Evolutionary conservation across 2,113 vertebrate species (phyloP).

Genomic region (Pycnonotus jocosus): DNA sequence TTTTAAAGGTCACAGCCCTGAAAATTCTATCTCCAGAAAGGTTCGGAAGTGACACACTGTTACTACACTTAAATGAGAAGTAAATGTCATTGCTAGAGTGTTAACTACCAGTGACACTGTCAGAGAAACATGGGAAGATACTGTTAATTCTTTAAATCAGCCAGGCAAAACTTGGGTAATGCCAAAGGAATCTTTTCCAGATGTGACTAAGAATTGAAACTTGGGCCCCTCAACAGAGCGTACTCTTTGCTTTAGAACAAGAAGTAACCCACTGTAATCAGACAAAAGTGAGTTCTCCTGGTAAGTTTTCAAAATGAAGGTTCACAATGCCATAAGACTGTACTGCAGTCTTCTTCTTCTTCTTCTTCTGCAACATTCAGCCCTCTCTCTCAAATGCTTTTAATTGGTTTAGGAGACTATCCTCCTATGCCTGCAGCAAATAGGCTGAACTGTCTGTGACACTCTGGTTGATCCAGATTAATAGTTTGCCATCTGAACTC

Average conservation of each 20-base stretch:
- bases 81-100: neutral
- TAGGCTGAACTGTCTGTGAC: neutral
- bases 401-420: neutral
- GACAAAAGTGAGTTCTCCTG: neutral
- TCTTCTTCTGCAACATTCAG: fast-evolving
- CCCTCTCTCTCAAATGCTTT: neutral
- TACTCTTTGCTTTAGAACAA: neutral
- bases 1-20: neutral
- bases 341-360: too few species aligned
- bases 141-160: neutral
- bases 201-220: neutral
- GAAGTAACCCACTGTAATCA: neutral
- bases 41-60: neutral
- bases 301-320: neutral
- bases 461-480: neutral
- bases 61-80: neutral
- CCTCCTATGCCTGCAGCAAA: neutral
- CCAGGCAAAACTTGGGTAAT: neutral
- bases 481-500: neutral
- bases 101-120: neutral
- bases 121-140: neutral
- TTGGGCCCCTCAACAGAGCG: neutral
- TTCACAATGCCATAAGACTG: neutral
- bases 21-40: neutral
- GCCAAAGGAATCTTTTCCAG: neutral